Conservation (phyloP, 2,797 vertebrate genomes). For the Bovichtus variegatus region DNA sequence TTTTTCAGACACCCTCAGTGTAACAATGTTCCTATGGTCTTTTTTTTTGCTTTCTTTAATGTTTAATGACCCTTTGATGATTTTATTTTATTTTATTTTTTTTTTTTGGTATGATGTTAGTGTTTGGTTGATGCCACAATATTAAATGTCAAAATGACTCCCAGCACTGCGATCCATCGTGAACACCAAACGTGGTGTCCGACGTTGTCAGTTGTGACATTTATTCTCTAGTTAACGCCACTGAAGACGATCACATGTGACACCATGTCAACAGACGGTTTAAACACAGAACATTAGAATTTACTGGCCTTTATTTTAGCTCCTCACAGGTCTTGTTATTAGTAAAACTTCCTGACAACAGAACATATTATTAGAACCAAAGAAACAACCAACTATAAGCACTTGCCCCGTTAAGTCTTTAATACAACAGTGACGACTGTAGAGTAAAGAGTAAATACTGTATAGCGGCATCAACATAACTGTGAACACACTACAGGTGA, state of each 20-base stretch:
- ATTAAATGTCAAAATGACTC: background rate
- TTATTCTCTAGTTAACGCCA: background rate
- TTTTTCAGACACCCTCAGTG: background rate
- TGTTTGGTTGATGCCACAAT: background rate
- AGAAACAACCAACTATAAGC: background rate
- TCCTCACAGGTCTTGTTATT: background rate
- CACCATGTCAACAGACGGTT: too few species aligned
- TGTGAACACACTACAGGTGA: constrained; percentile 17
- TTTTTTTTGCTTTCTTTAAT: background rate
- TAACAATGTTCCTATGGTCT: background rate
- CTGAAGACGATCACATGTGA: background rate
- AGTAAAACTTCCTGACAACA: background rate
- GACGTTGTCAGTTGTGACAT: background rate
- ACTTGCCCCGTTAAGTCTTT: background rate
- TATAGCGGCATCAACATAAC: background rate
- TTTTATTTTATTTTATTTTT: background rate
- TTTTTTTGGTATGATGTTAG: background rate
- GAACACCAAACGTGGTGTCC: background rate
- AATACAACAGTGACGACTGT: background rate
- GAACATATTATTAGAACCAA: background rate
- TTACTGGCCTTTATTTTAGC: too few species aligned
- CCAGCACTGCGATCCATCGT: background rate
- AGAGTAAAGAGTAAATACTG: constrained; percentile 5
- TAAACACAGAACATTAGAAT: too few species aligned
- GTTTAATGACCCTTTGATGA: background rate